Conservation (phyloP, 1,140 invertebrate species). For the Panulirus ornatus region DNA sequence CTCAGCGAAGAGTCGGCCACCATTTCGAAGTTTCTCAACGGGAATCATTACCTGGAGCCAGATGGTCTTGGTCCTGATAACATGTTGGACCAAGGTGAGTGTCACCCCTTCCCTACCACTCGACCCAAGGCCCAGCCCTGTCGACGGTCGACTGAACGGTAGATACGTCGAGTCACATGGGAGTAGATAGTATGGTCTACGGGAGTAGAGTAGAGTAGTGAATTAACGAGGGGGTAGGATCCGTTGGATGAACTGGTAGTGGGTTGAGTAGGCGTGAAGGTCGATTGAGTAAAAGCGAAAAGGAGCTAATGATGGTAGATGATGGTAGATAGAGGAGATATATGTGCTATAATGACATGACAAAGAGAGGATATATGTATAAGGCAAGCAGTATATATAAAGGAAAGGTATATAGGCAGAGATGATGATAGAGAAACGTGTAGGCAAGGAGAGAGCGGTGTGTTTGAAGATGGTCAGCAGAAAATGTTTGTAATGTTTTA, state of each 20-base stretch:
- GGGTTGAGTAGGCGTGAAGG: not conserved
- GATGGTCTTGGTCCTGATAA: slow-evolving; percentile 25
- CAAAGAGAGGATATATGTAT: not conserved
- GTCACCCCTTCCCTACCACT: no score
- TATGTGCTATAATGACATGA: not conserved
- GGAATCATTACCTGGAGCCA: not conserved
- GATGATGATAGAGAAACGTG: not conserved
- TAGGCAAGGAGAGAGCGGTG: no score
- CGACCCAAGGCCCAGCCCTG: no score
- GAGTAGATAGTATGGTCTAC: not conserved
- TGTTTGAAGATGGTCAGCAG: no score
- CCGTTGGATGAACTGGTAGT: not conserved
- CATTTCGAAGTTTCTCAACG: slow-evolving; percentile 43
- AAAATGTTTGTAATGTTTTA: no score
- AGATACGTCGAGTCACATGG: no score
- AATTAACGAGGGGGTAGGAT: not conserved
- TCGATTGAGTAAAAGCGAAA: not conserved
- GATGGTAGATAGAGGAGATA: not conserved
- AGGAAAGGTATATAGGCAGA: not conserved
- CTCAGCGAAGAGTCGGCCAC: slow-evolving; percentile 27
- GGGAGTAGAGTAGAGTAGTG: not conserved
- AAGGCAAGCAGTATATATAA: not conserved
- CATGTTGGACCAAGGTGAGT: slow-evolving; percentile 50
- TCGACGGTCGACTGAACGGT: no score
- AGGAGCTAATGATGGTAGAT: not conserved